Evolutionary conservation across 2,797 vertebrate genomes (phyloP).

Genomic region (Cuculus canorus): DNA sequence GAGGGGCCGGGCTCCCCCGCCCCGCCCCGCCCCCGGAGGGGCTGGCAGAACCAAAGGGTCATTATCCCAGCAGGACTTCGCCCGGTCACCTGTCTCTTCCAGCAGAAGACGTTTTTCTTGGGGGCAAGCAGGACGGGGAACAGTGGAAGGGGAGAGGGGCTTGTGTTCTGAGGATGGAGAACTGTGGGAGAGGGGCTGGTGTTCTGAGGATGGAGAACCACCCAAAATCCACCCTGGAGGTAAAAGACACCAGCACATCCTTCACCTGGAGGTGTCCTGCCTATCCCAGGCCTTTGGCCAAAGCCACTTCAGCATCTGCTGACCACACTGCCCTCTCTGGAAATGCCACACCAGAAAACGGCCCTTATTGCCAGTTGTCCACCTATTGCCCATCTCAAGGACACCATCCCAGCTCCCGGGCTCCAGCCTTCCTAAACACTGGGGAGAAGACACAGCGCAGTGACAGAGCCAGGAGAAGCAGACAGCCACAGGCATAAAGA

Average conservation of each 20-base stretch:
- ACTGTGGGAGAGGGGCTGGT: no score
- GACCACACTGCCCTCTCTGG: neutral
- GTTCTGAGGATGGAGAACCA: no score
- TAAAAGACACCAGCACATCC: neutral
- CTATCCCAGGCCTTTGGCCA: neutral
- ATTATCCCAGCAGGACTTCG: neutral
- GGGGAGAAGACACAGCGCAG: neutral
- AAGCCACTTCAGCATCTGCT: neutral
- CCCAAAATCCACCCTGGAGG: neutral
- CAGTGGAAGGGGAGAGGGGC: neutral
- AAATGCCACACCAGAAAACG: fast-evolving
- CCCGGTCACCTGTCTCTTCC: neutral
- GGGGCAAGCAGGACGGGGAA: neutral
- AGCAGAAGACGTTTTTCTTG: neutral
- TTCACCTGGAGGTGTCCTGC: neutral
- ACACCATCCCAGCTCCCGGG: neutral
- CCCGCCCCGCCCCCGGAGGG: neutral
- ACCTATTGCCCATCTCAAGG: fast-evolving
- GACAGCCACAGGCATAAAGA: no score
- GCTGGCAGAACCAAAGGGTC: neutral
- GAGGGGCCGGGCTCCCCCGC: neutral
- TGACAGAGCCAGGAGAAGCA: neutral
- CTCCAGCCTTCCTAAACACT: no score
- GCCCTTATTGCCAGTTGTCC: fast-evolving
- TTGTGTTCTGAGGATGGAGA: neutral